Evolutionary conservation across 2,113 vertebrate genomes (phyloP), one percentile per base, ranked within the genome.

Genomic region (Athene cunicularia): DNA sequence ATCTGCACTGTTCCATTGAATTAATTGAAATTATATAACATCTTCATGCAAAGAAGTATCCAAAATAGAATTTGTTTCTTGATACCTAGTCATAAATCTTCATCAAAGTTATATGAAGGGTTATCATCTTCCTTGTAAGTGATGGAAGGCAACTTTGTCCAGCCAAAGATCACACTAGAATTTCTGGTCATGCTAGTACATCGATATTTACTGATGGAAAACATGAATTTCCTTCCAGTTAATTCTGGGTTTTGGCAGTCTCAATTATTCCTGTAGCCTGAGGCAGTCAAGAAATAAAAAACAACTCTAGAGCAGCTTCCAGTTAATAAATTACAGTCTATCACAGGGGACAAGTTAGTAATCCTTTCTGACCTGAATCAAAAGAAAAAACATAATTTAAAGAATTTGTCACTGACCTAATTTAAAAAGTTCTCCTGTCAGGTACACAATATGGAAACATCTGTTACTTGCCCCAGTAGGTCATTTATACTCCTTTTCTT

Each of bases 301-400:
- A 3, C 39, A 92, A 50, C 47, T 79, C 11, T 8, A 39, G 26
- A 93, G 50, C 37, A 90, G 71, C 41, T 90, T 93, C 87, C 37
- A 92, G 53, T 70, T 91, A 80, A 95, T 68, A 92, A 97, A 97
- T 92, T 93, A 24, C 30, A 90, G 43, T 32, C 77, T 80, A 41
- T 72, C 50, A 73, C n/a, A 80, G 41, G 73, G 55, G 58, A 80
- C 35, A 87, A 77, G 58, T 82, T 85, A 85, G 30, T 70, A 84
- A 87, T 94, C 47, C 43, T 56, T 85, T 94, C 64, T 75, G 80
- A 72, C 70, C 2, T 1, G 59, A 93, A 72, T 82, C n/a, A 70
- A 95, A 92, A 82, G 45, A 91, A 83, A 80, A 80, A 9, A 0
- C 11, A 6, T 64, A 67, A 76, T 66, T 91, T 74, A 73, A 88